phyloP scores from a whole-genome alignment of 2,797 vertebrate genomes.

The Adrianichthys oophorus region DNA sequence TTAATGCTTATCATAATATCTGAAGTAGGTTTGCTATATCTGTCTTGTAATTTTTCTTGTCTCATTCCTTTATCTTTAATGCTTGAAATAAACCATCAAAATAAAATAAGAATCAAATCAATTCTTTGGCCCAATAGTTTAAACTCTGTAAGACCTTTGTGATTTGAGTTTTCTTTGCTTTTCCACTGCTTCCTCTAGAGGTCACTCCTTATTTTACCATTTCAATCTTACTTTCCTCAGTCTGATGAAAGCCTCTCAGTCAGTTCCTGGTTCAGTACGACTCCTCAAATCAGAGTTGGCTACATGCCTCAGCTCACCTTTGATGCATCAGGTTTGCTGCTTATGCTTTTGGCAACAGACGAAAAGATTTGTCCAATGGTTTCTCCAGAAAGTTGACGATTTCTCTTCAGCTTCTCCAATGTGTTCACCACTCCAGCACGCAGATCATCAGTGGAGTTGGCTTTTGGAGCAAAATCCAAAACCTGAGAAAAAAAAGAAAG shows the following conservation, averaged over 20 bases:
- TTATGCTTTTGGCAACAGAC: slow-evolving; percentile 79
- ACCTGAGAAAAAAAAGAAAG: slow-evolving; percentile 70
- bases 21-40: too few relatives aligned
- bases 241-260: neutral
- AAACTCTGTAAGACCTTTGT: too few relatives aligned
- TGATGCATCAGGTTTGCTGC: slow-evolving; percentile 39
- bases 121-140: too few relatives aligned
- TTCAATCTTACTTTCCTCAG: neutral
- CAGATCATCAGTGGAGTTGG: slow-evolving; percentile 56
- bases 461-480: slow-evolving; percentile 21
- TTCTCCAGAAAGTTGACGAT: slow-evolving; percentile 58
- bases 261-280: neutral
- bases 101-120: too few relatives aligned
- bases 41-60: too few relatives aligned
- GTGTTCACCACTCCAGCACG: slow-evolving; percentile 62
- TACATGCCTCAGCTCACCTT: neutral
- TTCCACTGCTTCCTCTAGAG: too few relatives aligned
- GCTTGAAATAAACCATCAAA: too few relatives aligned
- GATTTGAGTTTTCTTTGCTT: too few relatives aligned
- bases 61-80: too few relatives aligned
- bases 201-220: too few relatives aligned
- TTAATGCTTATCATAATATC: too few relatives aligned
- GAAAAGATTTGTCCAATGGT: slow-evolving; percentile 77
- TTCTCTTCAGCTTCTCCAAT: slow-evolving; percentile 60
- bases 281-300: neutral